A percentile compares a stretch with the other conserved stretches of the same genome.
phyloP scores from a whole-genome alignment of 2,888 invertebrate species.

The Philhelius pedissequus region DNA sequence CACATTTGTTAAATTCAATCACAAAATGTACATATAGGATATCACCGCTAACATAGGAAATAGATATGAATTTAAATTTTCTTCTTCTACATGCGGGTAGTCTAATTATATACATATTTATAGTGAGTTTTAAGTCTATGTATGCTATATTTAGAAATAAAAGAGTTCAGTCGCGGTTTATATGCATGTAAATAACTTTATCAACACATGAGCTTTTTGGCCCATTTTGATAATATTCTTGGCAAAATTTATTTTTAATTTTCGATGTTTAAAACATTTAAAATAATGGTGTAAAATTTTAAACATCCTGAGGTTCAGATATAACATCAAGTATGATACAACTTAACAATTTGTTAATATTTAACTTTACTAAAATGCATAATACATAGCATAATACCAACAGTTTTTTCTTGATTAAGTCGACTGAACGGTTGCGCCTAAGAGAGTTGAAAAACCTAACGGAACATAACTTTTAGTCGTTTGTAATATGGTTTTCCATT shows the following conservation, averaged over 20 bases:
- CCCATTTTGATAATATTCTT: neutral
- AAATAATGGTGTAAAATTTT: too few species aligned
- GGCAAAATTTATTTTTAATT: neutral
- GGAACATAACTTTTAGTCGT: too few species aligned
- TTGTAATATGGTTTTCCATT: too few species aligned
- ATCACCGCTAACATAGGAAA: constrained; percentile 23
- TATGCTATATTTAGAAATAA: constrained; percentile 39
- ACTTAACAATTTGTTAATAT: too few species aligned
- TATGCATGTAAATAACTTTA: constrained; percentile 27
- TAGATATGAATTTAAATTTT: constrained; percentile 13
- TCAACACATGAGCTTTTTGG: neutral
- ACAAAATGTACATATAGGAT: neutral
- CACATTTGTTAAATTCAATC: constrained; percentile 16
- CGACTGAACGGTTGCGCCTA: too few species aligned
- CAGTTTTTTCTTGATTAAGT: too few species aligned
- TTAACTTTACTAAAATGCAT: too few species aligned
- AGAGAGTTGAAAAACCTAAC: too few species aligned
- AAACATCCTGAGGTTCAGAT: too few species aligned
- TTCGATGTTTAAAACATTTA: neutral
- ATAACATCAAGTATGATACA: too few species aligned
- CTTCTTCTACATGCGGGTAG: constrained; percentile 8
- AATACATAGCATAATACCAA: too few species aligned
- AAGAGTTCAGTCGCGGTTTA: neutral
- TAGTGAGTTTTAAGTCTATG: neutral
- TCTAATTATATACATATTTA: neutral